Percentiles rank a stretch among this genome's conserved stretches.
Conservation (phyloP, 2,113 vertebrate species). For the Herpetotheres cachinnans region DNA sequence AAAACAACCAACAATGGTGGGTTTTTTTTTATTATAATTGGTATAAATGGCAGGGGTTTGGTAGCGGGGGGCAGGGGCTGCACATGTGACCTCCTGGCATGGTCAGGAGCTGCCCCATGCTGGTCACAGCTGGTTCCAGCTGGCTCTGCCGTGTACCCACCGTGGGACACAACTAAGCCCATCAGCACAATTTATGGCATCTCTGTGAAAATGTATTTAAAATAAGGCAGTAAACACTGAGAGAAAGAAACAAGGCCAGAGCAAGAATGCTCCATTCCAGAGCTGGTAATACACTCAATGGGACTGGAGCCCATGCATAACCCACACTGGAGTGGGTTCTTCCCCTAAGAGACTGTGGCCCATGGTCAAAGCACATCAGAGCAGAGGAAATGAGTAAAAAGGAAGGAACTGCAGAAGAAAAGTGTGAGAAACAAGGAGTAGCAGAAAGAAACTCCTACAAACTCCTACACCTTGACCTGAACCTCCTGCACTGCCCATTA, state of each 20-base stretch:
- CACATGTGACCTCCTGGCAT: neutral
- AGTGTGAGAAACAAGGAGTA: neutral
- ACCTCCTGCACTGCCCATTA: neutral
- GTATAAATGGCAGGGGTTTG: neutral
- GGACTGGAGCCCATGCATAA: neutral
- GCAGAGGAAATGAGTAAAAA: neutral
- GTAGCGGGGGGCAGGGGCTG: rapidly evolving
- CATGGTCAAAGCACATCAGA: neutral
- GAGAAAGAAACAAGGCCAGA: neutral
- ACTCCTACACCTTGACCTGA: neutral
- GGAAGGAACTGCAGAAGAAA: neutral
- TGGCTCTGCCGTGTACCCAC: neutral
- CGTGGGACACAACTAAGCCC: neutral
- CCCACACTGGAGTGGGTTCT: neutral
- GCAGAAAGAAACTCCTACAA: neutral
- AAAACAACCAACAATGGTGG: neutral
- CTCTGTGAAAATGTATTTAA: neutral
- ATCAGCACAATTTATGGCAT: neutral
- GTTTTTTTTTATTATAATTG: neutral
- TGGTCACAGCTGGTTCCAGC: neutral
- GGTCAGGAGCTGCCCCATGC: neutral
- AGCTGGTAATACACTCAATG: neutral
- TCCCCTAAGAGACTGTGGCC: neutral
- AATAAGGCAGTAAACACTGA: neutral
- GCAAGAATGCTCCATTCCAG: neutral